A percentile compares a stretch with the other conserved stretches of the same genome.
Conservation (phyloP, 1,140 invertebrate genomes). For the Phthorimaea operculella region DNA sequence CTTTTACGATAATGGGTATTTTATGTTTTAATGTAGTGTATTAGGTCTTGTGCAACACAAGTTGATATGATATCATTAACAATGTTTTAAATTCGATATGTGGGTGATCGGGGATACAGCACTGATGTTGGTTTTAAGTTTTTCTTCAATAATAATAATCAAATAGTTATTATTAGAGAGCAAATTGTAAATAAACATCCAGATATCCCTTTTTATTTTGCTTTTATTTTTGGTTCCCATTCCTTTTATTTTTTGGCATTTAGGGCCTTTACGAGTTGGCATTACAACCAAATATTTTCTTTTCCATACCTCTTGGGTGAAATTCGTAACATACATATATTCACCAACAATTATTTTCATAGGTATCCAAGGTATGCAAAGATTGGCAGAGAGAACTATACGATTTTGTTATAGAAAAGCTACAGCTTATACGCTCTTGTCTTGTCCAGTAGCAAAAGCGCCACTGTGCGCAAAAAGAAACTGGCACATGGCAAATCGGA, state of each 20-base stretch:
- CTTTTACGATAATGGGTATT: conserved; percentile 50
- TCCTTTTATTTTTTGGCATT: conserved; percentile 16
- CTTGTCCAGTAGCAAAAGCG: no score
- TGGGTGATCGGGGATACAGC: conserved; percentile 57
- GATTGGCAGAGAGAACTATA: no score
- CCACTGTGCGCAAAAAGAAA: no score
- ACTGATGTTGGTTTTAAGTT: conserved; percentile 54
- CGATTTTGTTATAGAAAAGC: no score
- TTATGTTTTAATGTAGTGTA: conserved; percentile 50
- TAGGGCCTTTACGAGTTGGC: conserved; percentile 19
- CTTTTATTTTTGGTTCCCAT: conserved; percentile 50
- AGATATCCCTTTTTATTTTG: conserved; percentile 64
- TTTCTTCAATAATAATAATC: conserved; percentile 60
- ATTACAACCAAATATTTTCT: conserved; percentile 11
- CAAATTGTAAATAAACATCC: conserved; percentile 66
- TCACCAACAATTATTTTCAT: no score
- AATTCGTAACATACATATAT: no score
- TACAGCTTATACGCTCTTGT: no score
- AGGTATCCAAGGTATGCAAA: no score
- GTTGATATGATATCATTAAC: conserved; percentile 49
- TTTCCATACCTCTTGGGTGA: no score
- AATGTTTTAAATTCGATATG: conserved; percentile 44
- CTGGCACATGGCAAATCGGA: no score
- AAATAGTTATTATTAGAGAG: conserved; percentile 58
- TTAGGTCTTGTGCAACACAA: conserved; percentile 43